phyloP scores from a whole-genome alignment of 2,888 invertebrate species.

The Diabrotica balteata region DNA sequence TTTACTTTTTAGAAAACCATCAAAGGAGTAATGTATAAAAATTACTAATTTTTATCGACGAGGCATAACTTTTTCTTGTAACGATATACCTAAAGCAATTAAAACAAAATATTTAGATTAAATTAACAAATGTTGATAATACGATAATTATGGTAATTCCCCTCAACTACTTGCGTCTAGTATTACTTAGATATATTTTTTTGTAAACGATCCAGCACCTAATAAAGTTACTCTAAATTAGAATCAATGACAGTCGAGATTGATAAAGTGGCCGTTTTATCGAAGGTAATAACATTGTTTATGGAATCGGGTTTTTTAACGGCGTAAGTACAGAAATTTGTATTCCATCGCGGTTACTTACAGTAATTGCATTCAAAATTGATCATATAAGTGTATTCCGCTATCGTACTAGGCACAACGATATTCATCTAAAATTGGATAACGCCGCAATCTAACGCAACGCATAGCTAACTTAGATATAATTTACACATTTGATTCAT shows the following conservation, averaged over 20 bases:
- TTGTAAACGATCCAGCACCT: neutral
- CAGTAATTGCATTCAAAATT: conserved; percentile 49
- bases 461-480: conserved; percentile 43
- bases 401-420: conserved; percentile 54
- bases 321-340: conserved; percentile 32
- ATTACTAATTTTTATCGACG: too few species aligned
- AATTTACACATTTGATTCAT: conserved; percentile 52
- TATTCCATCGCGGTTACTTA: conserved; percentile 36
- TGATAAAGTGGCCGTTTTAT: conserved; percentile 37
- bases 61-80: too few species aligned
- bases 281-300: conserved; percentile 40
- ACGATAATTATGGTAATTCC: too few species aligned
- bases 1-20: too few species aligned
- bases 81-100: too few species aligned
- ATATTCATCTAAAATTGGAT: conserved; percentile 57
- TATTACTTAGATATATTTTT: neutral
- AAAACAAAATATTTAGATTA: too few species aligned
- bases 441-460: conserved; percentile 35
- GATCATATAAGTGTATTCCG: conserved; percentile 55
- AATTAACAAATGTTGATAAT: too few species aligned
- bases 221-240: conserved; percentile 27
- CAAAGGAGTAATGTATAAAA: too few species aligned
- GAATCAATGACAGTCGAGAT: conserved; percentile 33
- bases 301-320: conserved; percentile 38
- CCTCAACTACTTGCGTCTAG: too few species aligned